These are phyloP conservation scores for Oncorhynchus tshawytscha DNA, from an alignment of 2,113 vertebrate species.

Conservation along the genomic window DNA sequence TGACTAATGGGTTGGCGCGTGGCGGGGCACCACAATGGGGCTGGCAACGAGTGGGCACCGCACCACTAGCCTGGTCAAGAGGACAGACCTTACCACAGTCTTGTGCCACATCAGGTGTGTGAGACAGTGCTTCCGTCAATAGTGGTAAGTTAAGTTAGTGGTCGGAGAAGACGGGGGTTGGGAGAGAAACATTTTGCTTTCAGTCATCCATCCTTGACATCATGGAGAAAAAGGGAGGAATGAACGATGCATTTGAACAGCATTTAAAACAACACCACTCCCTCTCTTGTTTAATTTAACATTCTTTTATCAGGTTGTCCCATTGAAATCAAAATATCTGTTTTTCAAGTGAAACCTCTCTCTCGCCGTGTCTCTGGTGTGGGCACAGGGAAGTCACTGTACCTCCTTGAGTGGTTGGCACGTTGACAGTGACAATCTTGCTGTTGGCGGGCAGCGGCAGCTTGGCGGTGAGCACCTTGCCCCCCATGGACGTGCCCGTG, in stretches of 20 bases:
- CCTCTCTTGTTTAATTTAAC: no score
- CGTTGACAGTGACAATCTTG: slow-evolving; percentile 98
- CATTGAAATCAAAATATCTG: no score
- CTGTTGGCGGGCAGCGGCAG: slow-evolving; percentile 97
- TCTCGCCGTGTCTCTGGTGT: slow-evolving; percentile 16
- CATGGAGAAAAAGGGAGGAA: no score
- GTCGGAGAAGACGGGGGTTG: background rate
- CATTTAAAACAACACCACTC: no score
- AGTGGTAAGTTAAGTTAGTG: background rate
- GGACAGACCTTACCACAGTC: background rate
- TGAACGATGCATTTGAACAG: no score
- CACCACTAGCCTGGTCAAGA: background rate
- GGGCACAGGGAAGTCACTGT: slow-evolving; percentile 47
- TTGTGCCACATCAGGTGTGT: background rate
- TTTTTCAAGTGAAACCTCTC: background rate
- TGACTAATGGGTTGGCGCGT: slow-evolving; percentile 45
- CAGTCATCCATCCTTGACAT: no score
- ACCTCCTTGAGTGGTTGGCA: slow-evolving; percentile 98
- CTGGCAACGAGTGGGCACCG: slow-evolving; percentile 4
- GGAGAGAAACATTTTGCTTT: background rate
- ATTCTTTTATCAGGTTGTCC: background rate
- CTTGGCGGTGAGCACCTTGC: slow-evolving; percentile 94
- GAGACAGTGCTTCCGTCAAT: background rate
- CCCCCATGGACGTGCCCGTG: slow-evolving; percentile 88
- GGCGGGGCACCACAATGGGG: slow-evolving; percentile 30